These are phyloP conservation scores for Eudemis profundana DNA, from an alignment of 2,888 invertebrate species.

Conservation along the genomic window DNA sequence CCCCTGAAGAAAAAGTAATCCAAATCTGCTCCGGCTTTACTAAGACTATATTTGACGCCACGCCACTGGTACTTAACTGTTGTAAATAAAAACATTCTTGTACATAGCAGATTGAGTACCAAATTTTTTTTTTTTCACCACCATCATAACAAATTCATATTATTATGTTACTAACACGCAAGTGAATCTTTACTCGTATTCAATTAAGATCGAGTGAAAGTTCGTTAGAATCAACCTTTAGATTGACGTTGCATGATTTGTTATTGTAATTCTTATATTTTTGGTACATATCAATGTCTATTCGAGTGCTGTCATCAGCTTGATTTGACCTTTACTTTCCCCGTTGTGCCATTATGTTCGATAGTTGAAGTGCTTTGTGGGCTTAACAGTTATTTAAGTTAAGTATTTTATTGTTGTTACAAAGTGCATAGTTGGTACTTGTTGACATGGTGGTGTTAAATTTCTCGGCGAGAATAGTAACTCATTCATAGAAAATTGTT, in stretches of 20 bases:
- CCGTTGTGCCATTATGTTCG: conserved; percentile 10
- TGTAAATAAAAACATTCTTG: no score
- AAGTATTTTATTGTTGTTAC: background rate
- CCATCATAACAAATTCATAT: no score
- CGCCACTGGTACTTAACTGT: no score
- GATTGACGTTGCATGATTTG: conserved; percentile 35
- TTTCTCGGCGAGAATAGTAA: background rate
- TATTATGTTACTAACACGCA: background rate
- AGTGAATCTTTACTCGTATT: conserved; percentile 17
- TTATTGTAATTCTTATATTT: conserved; percentile 36
- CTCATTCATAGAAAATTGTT: background rate
- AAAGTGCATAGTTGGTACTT: background rate
- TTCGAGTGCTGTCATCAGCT: conserved; percentile 19
- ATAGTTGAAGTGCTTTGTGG: background rate
- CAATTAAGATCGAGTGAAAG: conserved; percentile 38
- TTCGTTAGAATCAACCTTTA: conserved; percentile 7
- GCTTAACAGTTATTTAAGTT: background rate
- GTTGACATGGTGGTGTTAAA: background rate
- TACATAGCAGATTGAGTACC: no score
- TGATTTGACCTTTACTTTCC: conserved; percentile 30
- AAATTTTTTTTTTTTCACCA: no score
- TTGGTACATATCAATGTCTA: conserved; percentile 25
- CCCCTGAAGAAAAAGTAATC: no score
- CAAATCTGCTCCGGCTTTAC: no score
- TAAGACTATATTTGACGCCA: no score